phyloP scores from a whole-genome alignment of 2,888 invertebrate species.

The Lobophora halterata region DNA sequence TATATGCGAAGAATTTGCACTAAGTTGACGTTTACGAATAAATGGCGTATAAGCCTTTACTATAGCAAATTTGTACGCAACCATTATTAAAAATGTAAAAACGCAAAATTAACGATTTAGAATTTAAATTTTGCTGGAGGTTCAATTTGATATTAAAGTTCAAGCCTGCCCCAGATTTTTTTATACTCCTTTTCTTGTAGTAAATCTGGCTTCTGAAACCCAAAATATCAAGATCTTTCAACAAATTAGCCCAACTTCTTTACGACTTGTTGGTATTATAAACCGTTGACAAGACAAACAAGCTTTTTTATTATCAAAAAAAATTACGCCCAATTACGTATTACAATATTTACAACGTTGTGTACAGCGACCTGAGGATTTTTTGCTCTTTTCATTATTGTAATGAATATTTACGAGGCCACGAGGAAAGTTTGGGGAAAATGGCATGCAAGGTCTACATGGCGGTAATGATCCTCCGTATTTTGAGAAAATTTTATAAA shows the following conservation, averaged over 20 bases:
- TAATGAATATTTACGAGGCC: slow-evolving; percentile 57
- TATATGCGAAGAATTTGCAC: too few species aligned
- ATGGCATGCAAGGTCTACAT: slow-evolving; percentile 40
- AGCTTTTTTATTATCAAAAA: slow-evolving; percentile 27
- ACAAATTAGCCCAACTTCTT: slow-evolving; percentile 26
- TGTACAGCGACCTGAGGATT: slow-evolving; percentile 9
- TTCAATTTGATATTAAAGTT: too few species aligned
- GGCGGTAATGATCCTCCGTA: slow-evolving; percentile 33
- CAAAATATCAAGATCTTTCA: slow-evolving; percentile 25
- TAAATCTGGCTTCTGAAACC: slow-evolving; percentile 8
- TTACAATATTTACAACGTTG: slow-evolving; percentile 46
- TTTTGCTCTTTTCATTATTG: slow-evolving; percentile 42
- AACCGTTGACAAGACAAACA: slow-evolving; percentile 30
- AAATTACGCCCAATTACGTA: slow-evolving; percentile 50
- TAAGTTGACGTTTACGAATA: too few species aligned
- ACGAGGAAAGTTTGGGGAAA: slow-evolving; percentile 45
- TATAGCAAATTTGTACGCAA: too few species aligned
- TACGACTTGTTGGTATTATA: slow-evolving; percentile 26
- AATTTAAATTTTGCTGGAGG: too few species aligned
- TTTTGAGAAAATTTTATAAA: slow-evolving; percentile 34
- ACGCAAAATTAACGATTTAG: too few species aligned
- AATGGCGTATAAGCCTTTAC: too few species aligned
- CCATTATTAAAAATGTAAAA: too few species aligned
- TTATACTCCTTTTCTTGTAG: too few species aligned
- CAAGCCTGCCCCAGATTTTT: too few species aligned